Evolutionary conservation across 2,888 invertebrate genomes (phyloP), one percentile per base, ranked within the genome.

Genomic region (Caradrina kadenii): DNA sequence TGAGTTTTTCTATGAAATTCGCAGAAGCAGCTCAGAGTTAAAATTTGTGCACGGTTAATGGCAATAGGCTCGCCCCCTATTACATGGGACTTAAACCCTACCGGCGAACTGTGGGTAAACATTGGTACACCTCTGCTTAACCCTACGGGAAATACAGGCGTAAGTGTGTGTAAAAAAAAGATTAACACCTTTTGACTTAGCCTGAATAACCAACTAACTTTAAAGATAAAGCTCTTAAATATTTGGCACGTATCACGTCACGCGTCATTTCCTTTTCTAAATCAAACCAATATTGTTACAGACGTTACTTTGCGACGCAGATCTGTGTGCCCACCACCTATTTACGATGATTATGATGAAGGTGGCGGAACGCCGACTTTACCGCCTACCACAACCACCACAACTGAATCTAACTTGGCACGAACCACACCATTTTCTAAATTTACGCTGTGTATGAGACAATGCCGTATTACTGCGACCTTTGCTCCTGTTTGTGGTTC

Each of bases 401-500:
- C 62, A 7, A 56, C 15, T 15, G 10, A 54, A 22, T n/a, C 39
- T n/a, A 0, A 17, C 5, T 3, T n/a, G 0, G 65, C n/a, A 17
- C 76, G 81, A 1, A 73, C 69, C 10, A 62, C 71, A 48, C 0
- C 48, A 8, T 11, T 70, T 13, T 59, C 68, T 13, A 8, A 17
- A 19, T 68, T 76, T 45, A 72, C 73, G n/a, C 56, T 21, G 15
- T 89, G 90, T 56, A 82, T 88, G 50, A 68, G 63, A 6, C 65
- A 58, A 17, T 96, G 96, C 73, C 86, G 86, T 0, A 88, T 90
- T 45, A 92, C 94, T 0, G 62, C 89, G 0, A 89, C 93, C 73
- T 94, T 92, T 74, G 93, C 91, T 73, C 96, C 96, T 4, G 93
- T 96, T 5, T 96, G 96, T 75, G 96, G 95, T 3, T 87, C 91